These are phyloP conservation scores for Arvicola amphibius DNA, from an alignment of 2,797 vertebrate species.

Conservation along the genomic window DNA sequence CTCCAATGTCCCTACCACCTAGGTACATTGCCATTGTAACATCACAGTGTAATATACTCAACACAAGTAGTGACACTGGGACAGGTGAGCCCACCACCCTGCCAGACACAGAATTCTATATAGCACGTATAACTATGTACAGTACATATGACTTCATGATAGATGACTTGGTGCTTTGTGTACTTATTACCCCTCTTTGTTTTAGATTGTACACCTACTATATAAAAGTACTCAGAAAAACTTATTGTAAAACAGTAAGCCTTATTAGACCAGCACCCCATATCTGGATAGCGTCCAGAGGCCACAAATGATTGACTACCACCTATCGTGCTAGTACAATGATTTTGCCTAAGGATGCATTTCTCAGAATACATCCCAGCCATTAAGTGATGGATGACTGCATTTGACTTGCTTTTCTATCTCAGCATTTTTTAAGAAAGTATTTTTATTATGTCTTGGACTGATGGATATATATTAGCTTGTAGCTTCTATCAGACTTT, in stretches of 20 bases:
- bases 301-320: neutral
- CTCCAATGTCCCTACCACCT: neutral
- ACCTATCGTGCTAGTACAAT: neutral
- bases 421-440: conserved; percentile 36
- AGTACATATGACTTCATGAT: neutral
- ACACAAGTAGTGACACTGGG: neutral
- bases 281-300: neutral
- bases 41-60: neutral
- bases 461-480: neutral
- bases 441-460: neutral
- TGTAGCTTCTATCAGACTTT: neutral
- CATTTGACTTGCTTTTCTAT: conserved; percentile 3
- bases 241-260: neutral
- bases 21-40: neutral
- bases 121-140: neutral
- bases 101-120: neutral
- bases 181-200: neutral
- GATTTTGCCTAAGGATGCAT: neutral
- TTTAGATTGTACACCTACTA: neutral
- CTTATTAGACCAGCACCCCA: neutral
- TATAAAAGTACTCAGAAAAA: neutral
- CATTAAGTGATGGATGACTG: neutral
- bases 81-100: neutral
- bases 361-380: neutral
- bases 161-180: neutral